Conservation (phyloP, 2,888 invertebrate species). For the Caprella mutica region DNA sequence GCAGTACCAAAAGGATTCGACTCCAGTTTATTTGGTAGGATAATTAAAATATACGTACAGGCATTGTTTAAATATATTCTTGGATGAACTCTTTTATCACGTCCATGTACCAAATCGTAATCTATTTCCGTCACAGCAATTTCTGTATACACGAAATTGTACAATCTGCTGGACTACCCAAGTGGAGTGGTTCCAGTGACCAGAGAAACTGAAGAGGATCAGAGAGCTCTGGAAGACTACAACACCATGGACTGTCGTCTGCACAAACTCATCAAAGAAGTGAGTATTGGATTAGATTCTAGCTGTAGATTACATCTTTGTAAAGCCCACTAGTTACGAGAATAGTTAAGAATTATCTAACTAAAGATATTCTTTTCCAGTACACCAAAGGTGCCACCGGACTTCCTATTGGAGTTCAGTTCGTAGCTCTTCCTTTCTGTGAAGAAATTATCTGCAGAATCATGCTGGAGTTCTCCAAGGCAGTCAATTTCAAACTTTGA, state of each 20-base stretch:
- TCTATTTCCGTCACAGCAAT: no score
- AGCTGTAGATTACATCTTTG: no score
- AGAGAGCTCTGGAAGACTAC: constrained; percentile 31
- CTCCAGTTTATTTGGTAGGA: no score
- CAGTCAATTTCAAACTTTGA: constrained; percentile 1
- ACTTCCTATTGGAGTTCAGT: constrained; percentile 42
- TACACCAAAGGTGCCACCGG: constrained; percentile 36
- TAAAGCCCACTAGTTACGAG: no score
- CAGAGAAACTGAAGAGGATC: constrained; percentile 36
- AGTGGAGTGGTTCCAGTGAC: constrained; percentile 41
- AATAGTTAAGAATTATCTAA: no score
- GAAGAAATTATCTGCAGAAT: constrained; percentile 41
- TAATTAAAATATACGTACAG: no score
- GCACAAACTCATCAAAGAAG: constrained; percentile 18
- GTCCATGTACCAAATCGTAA: no score
- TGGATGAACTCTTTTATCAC: no score
- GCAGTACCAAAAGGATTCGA: no score
- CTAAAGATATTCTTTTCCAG: no score
- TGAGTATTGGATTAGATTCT: no score
- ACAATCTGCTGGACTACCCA: constrained; percentile 37
- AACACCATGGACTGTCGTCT: constrained; percentile 13
- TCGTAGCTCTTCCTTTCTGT: constrained; percentile 42
- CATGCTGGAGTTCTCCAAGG: constrained; percentile 39
- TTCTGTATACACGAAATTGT: constrained; percentile 9
- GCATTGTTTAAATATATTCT: no score